A percentile compares a stretch with the other conserved stretches of the same genome.
phyloP scores from a whole-genome alignment of 2,888 invertebrate genomes.

The Aricia artaxerxes region DNA sequence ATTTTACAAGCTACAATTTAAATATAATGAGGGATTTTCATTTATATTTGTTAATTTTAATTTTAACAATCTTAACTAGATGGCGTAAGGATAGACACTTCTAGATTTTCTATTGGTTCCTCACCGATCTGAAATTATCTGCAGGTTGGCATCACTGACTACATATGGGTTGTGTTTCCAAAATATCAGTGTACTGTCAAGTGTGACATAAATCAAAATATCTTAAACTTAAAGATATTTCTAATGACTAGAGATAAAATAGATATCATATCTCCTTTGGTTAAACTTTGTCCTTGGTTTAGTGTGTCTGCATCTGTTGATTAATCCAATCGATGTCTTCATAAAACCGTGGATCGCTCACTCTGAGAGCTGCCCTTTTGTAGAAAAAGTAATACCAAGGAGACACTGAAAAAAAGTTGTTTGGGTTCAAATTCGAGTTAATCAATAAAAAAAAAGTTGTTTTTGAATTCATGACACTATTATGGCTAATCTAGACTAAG shows the following conservation, averaged over 20 bases:
- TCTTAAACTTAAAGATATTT: background rate
- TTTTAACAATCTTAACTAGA: too few relatives aligned
- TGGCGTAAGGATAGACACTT: too few relatives aligned
- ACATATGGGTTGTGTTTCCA: too few relatives aligned
- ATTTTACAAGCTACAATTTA: background rate
- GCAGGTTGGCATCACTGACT: too few relatives aligned
- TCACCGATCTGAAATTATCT: too few relatives aligned
- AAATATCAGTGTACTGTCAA: too few relatives aligned
- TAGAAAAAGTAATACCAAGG: slow-evolving; percentile 94
- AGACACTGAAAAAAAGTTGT: slow-evolving; percentile 80
- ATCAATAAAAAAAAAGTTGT: background rate
- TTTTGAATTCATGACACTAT: too few relatives aligned
- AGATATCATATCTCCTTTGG: background rate
- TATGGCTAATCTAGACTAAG: too few relatives aligned
- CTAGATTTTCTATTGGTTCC: too few relatives aligned
- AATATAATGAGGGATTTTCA: too few relatives aligned
- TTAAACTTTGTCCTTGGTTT: slow-evolving; percentile 29
- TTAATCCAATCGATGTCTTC: slow-evolving; percentile 92
- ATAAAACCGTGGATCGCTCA: slow-evolving; percentile 94
- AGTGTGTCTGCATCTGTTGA: slow-evolving; percentile 70
- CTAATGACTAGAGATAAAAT: background rate
- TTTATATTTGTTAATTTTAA: too few relatives aligned
- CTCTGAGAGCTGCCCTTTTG: slow-evolving; percentile 91
- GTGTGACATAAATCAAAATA: too few relatives aligned
- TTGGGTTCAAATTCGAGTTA: background rate